A percentile compares a stretch with the other conserved stretches of the same genome.
These are phyloP conservation scores for Hypanus sabinus DNA, from an alignment of 2,113 vertebrate genomes.

Conservation along the genomic window DNA sequence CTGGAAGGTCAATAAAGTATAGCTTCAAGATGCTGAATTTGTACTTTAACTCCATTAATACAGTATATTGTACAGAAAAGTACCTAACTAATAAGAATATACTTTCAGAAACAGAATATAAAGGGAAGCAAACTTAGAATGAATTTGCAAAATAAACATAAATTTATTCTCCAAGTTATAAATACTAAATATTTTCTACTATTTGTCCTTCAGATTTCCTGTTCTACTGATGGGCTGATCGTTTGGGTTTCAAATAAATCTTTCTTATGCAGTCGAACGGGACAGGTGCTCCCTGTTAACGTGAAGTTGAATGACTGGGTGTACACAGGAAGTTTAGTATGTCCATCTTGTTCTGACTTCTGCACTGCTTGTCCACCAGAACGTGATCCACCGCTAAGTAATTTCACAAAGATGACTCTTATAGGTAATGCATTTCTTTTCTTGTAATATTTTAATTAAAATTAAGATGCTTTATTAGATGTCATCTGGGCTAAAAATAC, in stretches of 20 bases:
- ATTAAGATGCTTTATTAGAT: not conserved
- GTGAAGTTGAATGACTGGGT: conserved; percentile 76
- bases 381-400: conserved; percentile 61
- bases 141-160: not conserved
- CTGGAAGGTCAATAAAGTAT: not conserved
- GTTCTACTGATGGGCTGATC: conserved; percentile 67
- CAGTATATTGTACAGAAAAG: not conserved
- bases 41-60: not conserved
- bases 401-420: conserved; percentile 63
- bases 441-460: not conserved
- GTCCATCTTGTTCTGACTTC: conserved; percentile 77
- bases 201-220: conserved; percentile 63
- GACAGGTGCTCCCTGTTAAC: conserved; percentile 74
- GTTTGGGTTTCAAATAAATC: conserved; percentile 74
- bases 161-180: not conserved
- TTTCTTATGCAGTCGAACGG: conserved; percentile 65
- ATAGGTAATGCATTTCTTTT: conserved; percentile 58
- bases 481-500: not conserved
- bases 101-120: not conserved
- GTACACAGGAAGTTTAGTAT: conserved; percentile 79
- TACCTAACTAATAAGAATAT: not conserved
- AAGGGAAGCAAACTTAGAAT: not conserved
- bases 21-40: not conserved
- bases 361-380: conserved; percentile 78
- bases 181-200: not conserved